phyloP scores from a whole-genome alignment of 1,140 invertebrate species.

The Lerema accius region DNA sequence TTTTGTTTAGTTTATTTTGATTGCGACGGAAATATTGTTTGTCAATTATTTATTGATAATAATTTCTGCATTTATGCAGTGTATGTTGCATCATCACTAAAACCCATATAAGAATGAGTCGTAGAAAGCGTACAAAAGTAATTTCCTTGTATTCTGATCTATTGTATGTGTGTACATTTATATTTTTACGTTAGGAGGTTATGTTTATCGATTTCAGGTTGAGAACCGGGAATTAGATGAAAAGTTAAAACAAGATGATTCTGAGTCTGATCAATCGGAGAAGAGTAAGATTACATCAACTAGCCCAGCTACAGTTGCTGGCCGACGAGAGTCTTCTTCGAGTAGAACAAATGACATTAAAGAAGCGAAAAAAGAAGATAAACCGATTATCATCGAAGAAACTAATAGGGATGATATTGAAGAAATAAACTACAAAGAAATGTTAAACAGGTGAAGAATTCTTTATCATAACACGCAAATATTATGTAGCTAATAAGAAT shows the following conservation, averaged over 20 bases:
- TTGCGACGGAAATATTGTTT: neutral
- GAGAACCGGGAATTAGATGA: constrained; percentile 88
- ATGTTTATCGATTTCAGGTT: constrained; percentile 82
- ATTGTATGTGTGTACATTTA: constrained; percentile 32
- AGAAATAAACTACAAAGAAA: constrained; percentile 80
- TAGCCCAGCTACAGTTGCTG: constrained; percentile 69
- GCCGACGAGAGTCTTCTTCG: constrained; percentile 78
- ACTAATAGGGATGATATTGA: constrained; percentile 82
- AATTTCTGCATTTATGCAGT: neutral
- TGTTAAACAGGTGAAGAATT: constrained; percentile 73
- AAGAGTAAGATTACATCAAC: constrained; percentile 83
- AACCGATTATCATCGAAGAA: constrained; percentile 72
- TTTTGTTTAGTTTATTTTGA: neutral
- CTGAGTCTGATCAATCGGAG: constrained; percentile 85
- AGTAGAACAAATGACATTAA: constrained; percentile 63
- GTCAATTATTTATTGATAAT: constrained; percentile 4
- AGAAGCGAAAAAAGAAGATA: constrained; percentile 82
- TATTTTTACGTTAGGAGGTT: constrained; percentile 47
- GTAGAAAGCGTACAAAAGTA: constrained; percentile 86
- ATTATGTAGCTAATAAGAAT: neutral
- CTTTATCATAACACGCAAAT: neutral
- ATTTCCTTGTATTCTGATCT: constrained; percentile 25
- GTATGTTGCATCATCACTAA: neutral
- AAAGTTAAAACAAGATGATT: constrained; percentile 87
- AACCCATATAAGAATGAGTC: constrained; percentile 82